These are phyloP conservation scores for Temnothorax unifasciatus DNA, from an alignment of 2,888 invertebrate genomes.

Conservation along the genomic window DNA sequence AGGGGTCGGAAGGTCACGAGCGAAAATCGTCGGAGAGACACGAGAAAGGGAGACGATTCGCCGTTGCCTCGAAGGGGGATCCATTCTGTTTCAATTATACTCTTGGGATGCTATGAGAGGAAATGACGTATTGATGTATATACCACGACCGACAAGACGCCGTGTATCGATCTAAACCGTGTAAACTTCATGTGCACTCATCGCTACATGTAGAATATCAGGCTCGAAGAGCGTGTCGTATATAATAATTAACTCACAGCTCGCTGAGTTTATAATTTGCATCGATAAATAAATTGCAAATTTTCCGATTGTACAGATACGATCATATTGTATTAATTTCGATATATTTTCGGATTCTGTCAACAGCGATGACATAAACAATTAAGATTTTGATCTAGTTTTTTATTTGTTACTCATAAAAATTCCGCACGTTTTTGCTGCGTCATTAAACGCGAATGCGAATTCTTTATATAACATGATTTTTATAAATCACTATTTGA, in stretches of 20 bases:
- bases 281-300: conserved; percentile 9
- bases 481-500: neutral
- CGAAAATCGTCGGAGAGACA: conserved; percentile 17
- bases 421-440: neutral
- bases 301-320: conserved; percentile 19
- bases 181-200: conserved; percentile 9
- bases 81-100: conserved; percentile 52
- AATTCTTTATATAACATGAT: neutral
- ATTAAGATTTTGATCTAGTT: neutral
- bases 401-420: neutral
- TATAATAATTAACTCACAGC: conserved; percentile 41
- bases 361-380: neutral
- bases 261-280: conserved; percentile 19
- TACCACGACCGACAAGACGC: conserved; percentile 35
- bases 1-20: neutral
- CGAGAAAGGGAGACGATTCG: neutral
- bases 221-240: conserved; percentile 26
- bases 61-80: conserved; percentile 30
- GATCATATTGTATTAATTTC: neutral
- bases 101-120: conserved; percentile 44
- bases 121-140: conserved; percentile 45
- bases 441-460: neutral
- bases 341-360: neutral
- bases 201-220: conserved; percentile 20
- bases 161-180: conserved; percentile 43